Evolutionary conservation across 2,888 invertebrate genomes (phyloP), one percentile per base, ranked within the genome.

Genomic region (Zhuqinia jingwanae): DNA sequence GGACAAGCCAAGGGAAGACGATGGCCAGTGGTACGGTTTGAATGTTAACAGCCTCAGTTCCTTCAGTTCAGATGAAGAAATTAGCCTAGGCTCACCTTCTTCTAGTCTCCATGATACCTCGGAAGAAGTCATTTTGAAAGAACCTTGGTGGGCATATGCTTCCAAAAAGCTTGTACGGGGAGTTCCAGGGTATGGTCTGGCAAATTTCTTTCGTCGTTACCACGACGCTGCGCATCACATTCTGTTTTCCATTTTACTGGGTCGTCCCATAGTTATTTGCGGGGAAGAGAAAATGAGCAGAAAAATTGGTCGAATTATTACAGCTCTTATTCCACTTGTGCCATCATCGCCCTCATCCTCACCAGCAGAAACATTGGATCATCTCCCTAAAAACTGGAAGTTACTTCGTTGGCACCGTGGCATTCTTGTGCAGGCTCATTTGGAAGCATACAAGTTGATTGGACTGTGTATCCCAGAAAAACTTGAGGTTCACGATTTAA

Each of bases 391-490:
- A 85, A 76, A 53, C 42, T 90, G 89, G 89, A 89, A 89, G 56
- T 22, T 91, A 13, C 87, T 91, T 0, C 76, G 91, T n/a, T 92
- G 92, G 92, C 92, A 92, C 58, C 90, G 91, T 63, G 92, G 92
- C 5, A 92, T 91, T 58, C 84, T 92, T 1, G 91, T 92, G 0
- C 85, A 91, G 22, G 89, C 91, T 1, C 91, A 92, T 87, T 88
- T 92, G 25, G 88, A 90, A 20, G 87, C 90, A 22, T 91, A 91
- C 73, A 91, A 91, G 80, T 65, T 92, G 3, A 91, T 92, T 79
- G 92, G 92, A 1, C 87, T 92, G 0, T 92, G 92, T 75, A 91
- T 92, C 60, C 92, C 92, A 15, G 92, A 92, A 75, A 88, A 92
- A 30, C 88, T 91, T 1, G 90, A 91, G 22, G 90, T 92, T 25